These are phyloP conservation scores for Drosophila sturtevanti DNA, from an alignment of 1,140 invertebrate genomes.

Conservation along the genomic window DNA sequence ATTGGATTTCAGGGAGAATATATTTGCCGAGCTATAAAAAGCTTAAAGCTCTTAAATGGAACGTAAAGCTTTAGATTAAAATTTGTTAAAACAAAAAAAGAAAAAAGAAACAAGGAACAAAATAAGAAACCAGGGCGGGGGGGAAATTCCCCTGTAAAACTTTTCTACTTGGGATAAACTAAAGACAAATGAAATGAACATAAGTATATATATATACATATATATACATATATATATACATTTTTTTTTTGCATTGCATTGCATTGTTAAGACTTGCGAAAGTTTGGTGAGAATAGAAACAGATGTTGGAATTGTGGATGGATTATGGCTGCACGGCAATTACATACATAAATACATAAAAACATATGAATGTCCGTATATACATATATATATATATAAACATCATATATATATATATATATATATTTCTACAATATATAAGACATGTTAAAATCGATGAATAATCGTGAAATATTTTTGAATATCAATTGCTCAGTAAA, in stretches of 20 bases:
- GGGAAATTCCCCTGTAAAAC: not conserved
- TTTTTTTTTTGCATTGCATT: slow-evolving; percentile 1
- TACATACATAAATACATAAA: slow-evolving; percentile 14
- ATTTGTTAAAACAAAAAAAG: not conserved
- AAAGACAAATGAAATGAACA: not conserved
- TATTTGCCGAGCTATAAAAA: slow-evolving; percentile 76
- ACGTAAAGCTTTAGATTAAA: slow-evolving; percentile 52
- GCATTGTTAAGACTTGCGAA: slow-evolving; percentile 16
- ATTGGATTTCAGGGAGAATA: slow-evolving; percentile 80
- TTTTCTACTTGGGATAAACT: slow-evolving; percentile 9
- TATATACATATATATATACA: not conserved
- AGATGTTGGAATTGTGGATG: not conserved
- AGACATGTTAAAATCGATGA: slow-evolving; percentile 5
- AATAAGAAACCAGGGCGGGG: no score
- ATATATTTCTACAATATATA: slow-evolving; percentile 4
- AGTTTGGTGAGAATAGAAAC: slow-evolving; percentile 2
- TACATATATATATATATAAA: not conserved
- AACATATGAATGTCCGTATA: not conserved
- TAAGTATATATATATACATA: not conserved
- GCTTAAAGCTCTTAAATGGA: slow-evolving; percentile 1
- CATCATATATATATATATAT: slow-evolving; percentile 12
- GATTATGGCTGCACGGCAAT: not conserved
- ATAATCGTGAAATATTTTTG: slow-evolving; percentile 5
- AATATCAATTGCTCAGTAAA: slow-evolving; percentile 6
- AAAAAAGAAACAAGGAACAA: not conserved